A percentile compares a stretch with the other conserved stretches of the same genome.
phyloP scores from a whole-genome alignment of 1,140 invertebrate species.

The Saccostrea echinata region DNA sequence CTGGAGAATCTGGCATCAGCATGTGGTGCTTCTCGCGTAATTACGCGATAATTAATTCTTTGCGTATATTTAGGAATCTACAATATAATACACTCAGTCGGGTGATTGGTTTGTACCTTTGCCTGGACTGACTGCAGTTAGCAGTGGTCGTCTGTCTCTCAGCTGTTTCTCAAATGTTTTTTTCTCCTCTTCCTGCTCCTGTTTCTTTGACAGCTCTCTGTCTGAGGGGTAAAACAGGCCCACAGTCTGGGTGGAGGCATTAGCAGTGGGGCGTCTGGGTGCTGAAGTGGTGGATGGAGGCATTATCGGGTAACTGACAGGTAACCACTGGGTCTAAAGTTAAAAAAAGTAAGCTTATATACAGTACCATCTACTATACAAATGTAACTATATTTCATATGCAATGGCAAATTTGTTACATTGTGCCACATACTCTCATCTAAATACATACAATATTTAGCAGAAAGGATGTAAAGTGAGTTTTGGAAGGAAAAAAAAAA shows the following conservation, averaged over 20 bases:
- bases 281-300: slow-evolving; percentile 50
- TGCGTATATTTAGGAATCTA: too few species aligned
- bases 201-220: slow-evolving; percentile 71
- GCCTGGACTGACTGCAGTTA: slow-evolving; percentile 79
- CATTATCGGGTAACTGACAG: slow-evolving; percentile 63
- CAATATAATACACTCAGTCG: not conserved
- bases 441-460: too few species aligned
- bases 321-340: slow-evolving; percentile 65
- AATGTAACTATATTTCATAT: too few species aligned
- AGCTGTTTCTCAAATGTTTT: slow-evolving; percentile 75
- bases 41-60: too few species aligned
- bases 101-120: slow-evolving; percentile 69
- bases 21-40: too few species aligned
- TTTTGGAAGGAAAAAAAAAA: too few species aligned
- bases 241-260: slow-evolving; percentile 77
- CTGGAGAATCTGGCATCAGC: slow-evolving; percentile 69
- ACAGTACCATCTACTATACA: not conserved
- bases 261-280: slow-evolving; percentile 48
- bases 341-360: not conserved
- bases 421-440: too few species aligned
- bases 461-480: too few species aligned
- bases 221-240: slow-evolving; percentile 80
- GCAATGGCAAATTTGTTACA: too few species aligned
- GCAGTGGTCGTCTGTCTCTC: slow-evolving; percentile 75
- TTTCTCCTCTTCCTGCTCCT: slow-evolving; percentile 75